Evolutionary conservation across 2,888 invertebrate genomes (phyloP), one percentile per base, ranked within the genome.

Genomic region (Odontocolon sp.): DNA sequence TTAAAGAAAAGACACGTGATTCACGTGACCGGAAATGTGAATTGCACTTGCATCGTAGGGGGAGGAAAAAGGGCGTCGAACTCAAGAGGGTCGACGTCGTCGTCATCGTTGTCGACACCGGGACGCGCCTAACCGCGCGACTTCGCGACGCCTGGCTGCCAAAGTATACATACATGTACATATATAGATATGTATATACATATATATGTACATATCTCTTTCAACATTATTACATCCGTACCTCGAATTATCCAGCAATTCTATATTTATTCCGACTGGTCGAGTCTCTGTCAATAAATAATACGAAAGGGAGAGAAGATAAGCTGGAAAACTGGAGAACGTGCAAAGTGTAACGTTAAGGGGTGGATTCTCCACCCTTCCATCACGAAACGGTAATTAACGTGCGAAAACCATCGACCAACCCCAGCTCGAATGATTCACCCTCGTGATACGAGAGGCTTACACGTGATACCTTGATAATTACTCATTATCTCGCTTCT

Each of bases 41-140:
- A 64, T 42, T 42, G 31, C 26, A 47, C 26, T 61, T 47, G 42
- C 6, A 21, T 40, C 5, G 71, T 31, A 18, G n/a, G 42, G 38
- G 61, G 52, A 28, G 52, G 45, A 57, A 72, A 50, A 72, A 69
- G 77, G 63, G 77, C 77, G 59, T 72, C 72, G 77, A 77, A 77
- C 77, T 64, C 77, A 52, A 54, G 52, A 50, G 54, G 54, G 72
- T 45, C 54, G 77, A 36, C 67, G 63, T 52, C 31, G n/a, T n/a
- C n/a, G n/a, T n/a, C n/a, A n/a, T n/a, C n/a, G 52, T 16, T 8
- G 66, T 50, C 40, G 66, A 52, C 64, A 66, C 26, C 73, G 50
- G 63, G 77, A 77, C 63, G 72, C 72, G 68, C 57, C 72, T 77
- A 77, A 77, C 63, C 16, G 63, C 57, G 63, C 57, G 72, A 72